Base-by-base conservation (phyloP, 2,797 vertebrate genomes). In the Octomys mimax region DNA sequence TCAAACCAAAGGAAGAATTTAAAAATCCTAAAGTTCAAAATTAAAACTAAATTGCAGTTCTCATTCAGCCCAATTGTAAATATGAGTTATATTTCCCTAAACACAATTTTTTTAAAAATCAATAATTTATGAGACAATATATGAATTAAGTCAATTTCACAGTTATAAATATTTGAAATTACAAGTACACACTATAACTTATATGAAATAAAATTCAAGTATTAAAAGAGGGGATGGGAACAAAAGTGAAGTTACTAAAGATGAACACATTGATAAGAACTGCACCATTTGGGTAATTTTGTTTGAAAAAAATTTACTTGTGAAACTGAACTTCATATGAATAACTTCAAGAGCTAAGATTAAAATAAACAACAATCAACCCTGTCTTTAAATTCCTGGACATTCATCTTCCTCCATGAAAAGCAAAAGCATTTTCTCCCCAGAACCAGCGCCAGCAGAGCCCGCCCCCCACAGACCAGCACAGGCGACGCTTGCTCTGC, bases 121-220 rank as follows among this genome's bases (percentile, higher is more conserved):
- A 98, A 97, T 97, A 99, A 97, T 98, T 98, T 98, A 98, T 98
- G 98, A 96, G 95, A 98, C 83, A 98, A 98, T 97, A 98, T 96
- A 98, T 96, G 98, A 99, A 99, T 99, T 92, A 98, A 98, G 99
- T 99, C 98, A 99, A 99, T 98, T 99, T 99, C 99, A 99, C 99
- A 99, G 99, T 99, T 99, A 99, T 99, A 99, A 99, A 99, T 99
- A 99, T 99, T 98, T 98, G 99, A 99, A 99, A 99, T 99, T 99
- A 99, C 99, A 99, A 98, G 99, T 98, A 99, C 98, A 99, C 98
- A 99, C 98, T 98, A 99, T 99, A 99, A 98, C 98, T 98, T 97
- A 98, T 91, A 98, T 98, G 98, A 99, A 99, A 98, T 98, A 98
- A 99, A 98, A 98, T 99, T 99, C 99, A 99, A 99, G 99, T 99